phyloP scores from a whole-genome alignment of 2,797 vertebrate species.

The Phataginus tricuspis region DNA sequence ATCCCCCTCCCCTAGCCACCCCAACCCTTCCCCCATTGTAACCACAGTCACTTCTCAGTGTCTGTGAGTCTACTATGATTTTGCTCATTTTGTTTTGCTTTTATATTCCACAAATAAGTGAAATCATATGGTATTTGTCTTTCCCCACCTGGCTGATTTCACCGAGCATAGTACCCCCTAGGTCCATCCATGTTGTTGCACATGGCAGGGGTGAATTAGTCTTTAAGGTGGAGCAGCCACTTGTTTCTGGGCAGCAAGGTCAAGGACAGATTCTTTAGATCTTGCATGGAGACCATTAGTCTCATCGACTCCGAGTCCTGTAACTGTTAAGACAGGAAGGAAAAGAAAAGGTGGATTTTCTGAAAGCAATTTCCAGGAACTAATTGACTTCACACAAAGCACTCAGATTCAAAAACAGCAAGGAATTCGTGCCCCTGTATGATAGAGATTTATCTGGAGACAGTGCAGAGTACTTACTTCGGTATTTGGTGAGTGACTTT shows the following conservation, averaged over 20 bases:
- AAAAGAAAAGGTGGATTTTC: background rate
- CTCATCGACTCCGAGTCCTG: background rate
- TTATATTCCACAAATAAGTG: too few relatives aligned
- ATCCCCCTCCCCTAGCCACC: too few relatives aligned
- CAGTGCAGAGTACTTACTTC: background rate
- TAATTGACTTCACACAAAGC: background rate
- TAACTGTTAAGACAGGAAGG: background rate
- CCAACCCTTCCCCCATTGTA: too few relatives aligned
- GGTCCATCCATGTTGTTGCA: too few relatives aligned
- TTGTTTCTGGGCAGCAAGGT: background rate
- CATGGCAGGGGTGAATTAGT: background rate
- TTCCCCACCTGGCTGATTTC: too few relatives aligned
- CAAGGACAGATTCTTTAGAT: background rate
- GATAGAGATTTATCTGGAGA: background rate
- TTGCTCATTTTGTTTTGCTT: too few relatives aligned
- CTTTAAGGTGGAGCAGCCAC: background rate
- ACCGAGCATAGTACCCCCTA: too few relatives aligned
- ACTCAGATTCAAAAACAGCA: background rate
- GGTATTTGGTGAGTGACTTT: constrained; percentile 20
- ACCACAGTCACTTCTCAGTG: too few relatives aligned
- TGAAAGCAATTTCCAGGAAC: constrained; percentile 1
- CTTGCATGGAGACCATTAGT: background rate
- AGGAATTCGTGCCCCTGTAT: background rate
- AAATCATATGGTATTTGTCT: too few relatives aligned
- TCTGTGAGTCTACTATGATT: too few relatives aligned